Conservation (phyloP, 1,140 invertebrate species). For the Pygmarrhopalites habei region DNA sequence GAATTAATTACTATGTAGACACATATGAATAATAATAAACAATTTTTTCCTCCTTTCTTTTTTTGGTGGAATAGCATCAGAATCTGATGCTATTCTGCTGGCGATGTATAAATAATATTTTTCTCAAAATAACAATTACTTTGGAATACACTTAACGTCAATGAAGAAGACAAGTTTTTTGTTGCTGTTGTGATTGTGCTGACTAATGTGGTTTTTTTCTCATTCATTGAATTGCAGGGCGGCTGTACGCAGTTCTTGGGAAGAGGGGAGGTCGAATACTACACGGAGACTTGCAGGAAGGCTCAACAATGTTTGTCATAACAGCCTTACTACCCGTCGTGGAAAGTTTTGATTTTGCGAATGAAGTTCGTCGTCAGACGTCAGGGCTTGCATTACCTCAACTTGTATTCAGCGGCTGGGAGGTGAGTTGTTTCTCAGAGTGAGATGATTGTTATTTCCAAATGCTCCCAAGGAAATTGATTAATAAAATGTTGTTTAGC, state of each 20-base stretch:
- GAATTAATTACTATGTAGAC: neutral
- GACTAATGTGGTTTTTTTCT: too few relatives aligned
- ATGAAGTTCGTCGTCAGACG: conserved; percentile 86
- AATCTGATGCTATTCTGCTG: too few relatives aligned
- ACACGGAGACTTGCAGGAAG: conserved; percentile 79
- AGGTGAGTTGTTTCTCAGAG: conserved; percentile 54
- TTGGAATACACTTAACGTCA: too few relatives aligned
- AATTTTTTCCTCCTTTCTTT: too few relatives aligned
- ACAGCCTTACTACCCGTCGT: conserved; percentile 84
- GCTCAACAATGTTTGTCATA: conserved; percentile 79
- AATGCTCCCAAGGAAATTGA: neutral
- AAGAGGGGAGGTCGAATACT: conserved; percentile 80
- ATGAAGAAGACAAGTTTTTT: too few relatives aligned
- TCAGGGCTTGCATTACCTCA: conserved; percentile 92
- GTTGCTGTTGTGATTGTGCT: too few relatives aligned
- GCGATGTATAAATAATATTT: too few relatives aligned
- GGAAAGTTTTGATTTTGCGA: conserved; percentile 91
- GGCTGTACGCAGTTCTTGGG: conserved; percentile 85
- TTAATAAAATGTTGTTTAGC: neutral
- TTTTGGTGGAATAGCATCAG: too few relatives aligned
- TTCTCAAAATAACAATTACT: too few relatives aligned
- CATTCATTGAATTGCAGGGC: conserved; percentile 57
- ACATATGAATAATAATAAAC: too few relatives aligned
- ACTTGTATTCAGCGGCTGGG: conserved; percentile 94
- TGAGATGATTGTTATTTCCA: neutral